Base-by-base conservation (phyloP, 2,888 invertebrate genomes). In the Synergus umbraculus region DNA sequence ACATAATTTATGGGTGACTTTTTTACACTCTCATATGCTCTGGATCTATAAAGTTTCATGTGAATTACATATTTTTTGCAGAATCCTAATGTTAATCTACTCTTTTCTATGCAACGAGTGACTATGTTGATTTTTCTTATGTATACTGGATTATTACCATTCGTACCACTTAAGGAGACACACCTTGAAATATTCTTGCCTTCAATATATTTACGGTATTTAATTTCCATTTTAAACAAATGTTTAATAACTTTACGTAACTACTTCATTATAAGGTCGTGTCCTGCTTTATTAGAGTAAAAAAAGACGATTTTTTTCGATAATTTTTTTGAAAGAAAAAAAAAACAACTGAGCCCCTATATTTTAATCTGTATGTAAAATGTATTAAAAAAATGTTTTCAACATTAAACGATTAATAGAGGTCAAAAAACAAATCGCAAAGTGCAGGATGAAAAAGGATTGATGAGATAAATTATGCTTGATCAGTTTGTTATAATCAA, bases 121-220 rank as follows among this genome's bases (percentile, higher is more conserved):
- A 83, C 93, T 22, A 86, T 93, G 9, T 89, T 95, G 63, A 85
- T 94, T 63, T 76, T 94, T 77, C 90, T 94, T 41, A 94, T 94
- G 88, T 95, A 95, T 87, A 93, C 94, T 78, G 95, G 95, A 73
- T 92, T 95, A 67, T 92, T 95, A 83, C 95, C 95, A 78, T 95
- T 95, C 90, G 89, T 95, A 79, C 94, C 95, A 79, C 86, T 95
- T 46, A 94, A 93, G 87, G 95, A 95, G 90, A 93, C 94, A 3
- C 94, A 94, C 86, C 92, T 95, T 80, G 95, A 95, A 91, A 93
- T 95, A 81, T 93, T 94, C 86, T 93, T 95, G 91, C 95, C 95
- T 63, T 93, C 93, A 65, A 93, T 94, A 83, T 92, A 93, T 85
- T 89, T 93, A 80, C 87, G 89, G 92, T 91, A 67, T 18, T 67